Conservation (phyloP, 2,797 vertebrate species). For the Leuciscus waleckii region DNA sequence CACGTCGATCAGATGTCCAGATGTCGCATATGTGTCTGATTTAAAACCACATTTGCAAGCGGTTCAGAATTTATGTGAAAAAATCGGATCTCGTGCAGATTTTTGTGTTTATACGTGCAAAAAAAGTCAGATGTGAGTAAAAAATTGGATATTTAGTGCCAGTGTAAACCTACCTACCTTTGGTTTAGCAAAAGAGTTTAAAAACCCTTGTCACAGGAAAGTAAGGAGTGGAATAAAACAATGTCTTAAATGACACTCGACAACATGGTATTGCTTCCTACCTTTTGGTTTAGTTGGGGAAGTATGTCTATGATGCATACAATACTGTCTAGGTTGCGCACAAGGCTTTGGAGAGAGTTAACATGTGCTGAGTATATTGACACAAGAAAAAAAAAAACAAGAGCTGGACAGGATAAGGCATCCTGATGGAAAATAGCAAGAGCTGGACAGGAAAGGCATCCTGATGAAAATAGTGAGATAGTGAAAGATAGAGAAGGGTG, state of each 20-base stretch:
- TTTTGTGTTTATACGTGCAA: not conserved
- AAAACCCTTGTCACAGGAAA: not conserved
- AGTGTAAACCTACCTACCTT: too few relatives aligned
- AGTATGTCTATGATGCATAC: not conserved
- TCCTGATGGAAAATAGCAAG: slow-evolving; percentile 9
- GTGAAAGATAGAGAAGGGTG: not conserved
- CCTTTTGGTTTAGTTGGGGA: not conserved
- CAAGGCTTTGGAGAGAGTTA: not conserved
- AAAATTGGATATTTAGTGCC: too few relatives aligned
- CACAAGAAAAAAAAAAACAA: not conserved
- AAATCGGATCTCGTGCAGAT: not conserved
- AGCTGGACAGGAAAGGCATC: not conserved
- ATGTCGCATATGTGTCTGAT: too few relatives aligned
- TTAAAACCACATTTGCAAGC: not conserved
- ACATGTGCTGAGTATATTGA: not conserved
- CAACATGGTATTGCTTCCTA: not conserved
- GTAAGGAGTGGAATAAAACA: not conserved
- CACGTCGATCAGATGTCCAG: too few relatives aligned
- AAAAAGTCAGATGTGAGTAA: not conserved
- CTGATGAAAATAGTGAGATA: not conserved
- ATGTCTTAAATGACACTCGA: not conserved
- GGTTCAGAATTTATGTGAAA: not conserved
- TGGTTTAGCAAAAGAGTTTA: not conserved
- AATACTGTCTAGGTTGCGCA: not conserved
- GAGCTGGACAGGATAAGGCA: not conserved